Base-by-base conservation (phyloP, 2,113 vertebrate species). In the Pseudolaguvia tuberculata region DNA sequence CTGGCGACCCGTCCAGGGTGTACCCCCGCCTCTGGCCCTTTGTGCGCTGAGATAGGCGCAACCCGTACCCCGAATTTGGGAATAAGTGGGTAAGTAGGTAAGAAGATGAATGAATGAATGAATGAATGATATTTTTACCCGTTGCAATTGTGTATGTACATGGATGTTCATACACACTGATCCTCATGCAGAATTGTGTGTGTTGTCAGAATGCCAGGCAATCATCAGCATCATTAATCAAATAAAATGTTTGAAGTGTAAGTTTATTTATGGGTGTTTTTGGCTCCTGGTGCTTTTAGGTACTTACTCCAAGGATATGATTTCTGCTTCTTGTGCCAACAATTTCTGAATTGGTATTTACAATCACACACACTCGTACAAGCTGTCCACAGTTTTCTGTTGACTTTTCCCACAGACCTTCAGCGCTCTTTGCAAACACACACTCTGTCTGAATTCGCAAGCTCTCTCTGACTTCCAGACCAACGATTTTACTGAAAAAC, bases 311-410 rank as follows among this genome's bases (percentile, higher is more conserved):
- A 23, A 76, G 59, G 69, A 57, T 56, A 75, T 57, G 47, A 57
- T 68, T 47, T 68, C 53, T 57, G 14, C 21, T 13, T 45, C 29
- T 47, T 74, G 50, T 73, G 72, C 79, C 76, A 81, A 66, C 21
- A 74, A 74, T 71, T 75, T 72, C 53, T 29, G 21, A 78, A 47
- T 75, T 75, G 56, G 47, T 65, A 42, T 42, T 42, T 42, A 42
- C 57, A 83, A 35, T 69, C 72, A 69, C 55, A 62, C 65, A 67
- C 51, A 31, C 39, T n/a, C 35, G 61, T 13, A 76, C 27, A 68
- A 71, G 67, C 63, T 70, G 56, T 80, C 74, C 53, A 67, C 35
- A 29, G 27, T 53, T 47, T 66, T 21, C 62, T 35, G 14, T 47
- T 48, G 25, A 70, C 58, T 42, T 61, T 72, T 20, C 53, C 42